Conservation (phyloP, 2,888 invertebrate species). For the Leucophenga maculata region DNA sequence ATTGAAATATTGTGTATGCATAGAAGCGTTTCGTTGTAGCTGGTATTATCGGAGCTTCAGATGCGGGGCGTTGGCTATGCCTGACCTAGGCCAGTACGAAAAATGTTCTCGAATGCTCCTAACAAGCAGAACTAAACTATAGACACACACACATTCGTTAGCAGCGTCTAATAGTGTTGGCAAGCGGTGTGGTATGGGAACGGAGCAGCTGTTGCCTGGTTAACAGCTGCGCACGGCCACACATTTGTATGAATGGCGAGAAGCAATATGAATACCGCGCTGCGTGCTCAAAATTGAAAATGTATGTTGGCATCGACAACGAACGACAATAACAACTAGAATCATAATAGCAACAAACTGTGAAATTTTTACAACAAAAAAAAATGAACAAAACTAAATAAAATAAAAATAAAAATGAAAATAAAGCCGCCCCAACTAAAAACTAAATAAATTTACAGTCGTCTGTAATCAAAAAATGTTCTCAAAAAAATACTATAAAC, state of each 20-base stretch:
- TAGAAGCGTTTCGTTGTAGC: background rate
- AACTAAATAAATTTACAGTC: too few relatives aligned
- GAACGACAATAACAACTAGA: too few relatives aligned
- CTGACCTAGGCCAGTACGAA: slow-evolving; percentile 16
- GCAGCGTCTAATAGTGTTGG: background rate
- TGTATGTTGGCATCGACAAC: background rate
- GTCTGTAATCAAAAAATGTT: too few relatives aligned
- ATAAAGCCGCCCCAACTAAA: too few relatives aligned
- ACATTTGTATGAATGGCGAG: background rate
- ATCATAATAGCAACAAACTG: background rate
- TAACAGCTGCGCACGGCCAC: too few relatives aligned
- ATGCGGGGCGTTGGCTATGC: background rate
- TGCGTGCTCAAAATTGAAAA: slow-evolving; percentile 15
- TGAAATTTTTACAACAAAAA: too few relatives aligned
- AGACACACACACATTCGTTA: background rate
- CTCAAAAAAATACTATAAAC: too few relatives aligned
- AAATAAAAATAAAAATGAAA: slow-evolving; percentile 2
- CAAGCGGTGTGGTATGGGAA: too few relatives aligned
- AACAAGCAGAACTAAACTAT: too few relatives aligned
- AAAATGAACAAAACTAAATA: background rate
- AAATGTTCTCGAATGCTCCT: background rate
- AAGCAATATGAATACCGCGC: background rate
- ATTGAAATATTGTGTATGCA: slow-evolving; percentile 11
- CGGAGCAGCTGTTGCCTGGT: too few relatives aligned
- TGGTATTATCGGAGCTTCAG: background rate